phyloP scores from a whole-genome alignment of 2,888 invertebrate genomes.

The Stenodema calcarata region DNA sequence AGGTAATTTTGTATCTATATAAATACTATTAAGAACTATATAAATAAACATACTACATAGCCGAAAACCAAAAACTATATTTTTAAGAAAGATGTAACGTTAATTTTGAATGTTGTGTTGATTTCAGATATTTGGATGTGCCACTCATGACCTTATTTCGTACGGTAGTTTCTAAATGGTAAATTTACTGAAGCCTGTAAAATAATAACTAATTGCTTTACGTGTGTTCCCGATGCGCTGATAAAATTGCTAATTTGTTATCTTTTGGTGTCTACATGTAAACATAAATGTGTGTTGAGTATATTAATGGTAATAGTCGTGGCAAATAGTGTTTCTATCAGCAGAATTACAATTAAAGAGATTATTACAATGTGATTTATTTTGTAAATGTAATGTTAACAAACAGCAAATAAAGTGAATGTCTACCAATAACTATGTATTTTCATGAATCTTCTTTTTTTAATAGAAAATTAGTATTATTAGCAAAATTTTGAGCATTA shows the following conservation, averaged over 20 bases:
- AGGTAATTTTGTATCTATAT: constrained; percentile 51
- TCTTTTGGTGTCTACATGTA: constrained; percentile 54
- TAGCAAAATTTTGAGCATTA: no score
- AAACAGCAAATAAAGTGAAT: constrained; percentile 52
- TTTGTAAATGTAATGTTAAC: constrained; percentile 51
- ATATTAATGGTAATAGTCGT: constrained; percentile 49
- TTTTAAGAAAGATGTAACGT: constrained; percentile 52
- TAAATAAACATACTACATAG: constrained; percentile 42
- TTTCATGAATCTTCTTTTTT: no score
- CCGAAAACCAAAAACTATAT: constrained; percentile 55
- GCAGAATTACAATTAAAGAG: constrained; percentile 38
- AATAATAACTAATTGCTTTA: constrained; percentile 48
- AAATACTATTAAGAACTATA: constrained; percentile 48
- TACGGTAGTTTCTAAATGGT: constrained; percentile 7
- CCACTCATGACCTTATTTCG: not conserved
- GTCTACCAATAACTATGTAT: constrained; percentile 33
- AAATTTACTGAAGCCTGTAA: constrained; percentile 9
- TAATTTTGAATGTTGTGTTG: constrained; percentile 42
- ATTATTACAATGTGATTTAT: constrained; percentile 53
- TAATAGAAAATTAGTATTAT: no score
- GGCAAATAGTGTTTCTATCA: constrained; percentile 51
- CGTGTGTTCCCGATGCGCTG: constrained; percentile 50
- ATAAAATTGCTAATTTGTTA: constrained; percentile 52
- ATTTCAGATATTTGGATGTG: constrained; percentile 47
- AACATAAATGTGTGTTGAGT: constrained; percentile 53